Conservation (phyloP, 2,888 invertebrate genomes). For the Campaea margaritaria region DNA sequence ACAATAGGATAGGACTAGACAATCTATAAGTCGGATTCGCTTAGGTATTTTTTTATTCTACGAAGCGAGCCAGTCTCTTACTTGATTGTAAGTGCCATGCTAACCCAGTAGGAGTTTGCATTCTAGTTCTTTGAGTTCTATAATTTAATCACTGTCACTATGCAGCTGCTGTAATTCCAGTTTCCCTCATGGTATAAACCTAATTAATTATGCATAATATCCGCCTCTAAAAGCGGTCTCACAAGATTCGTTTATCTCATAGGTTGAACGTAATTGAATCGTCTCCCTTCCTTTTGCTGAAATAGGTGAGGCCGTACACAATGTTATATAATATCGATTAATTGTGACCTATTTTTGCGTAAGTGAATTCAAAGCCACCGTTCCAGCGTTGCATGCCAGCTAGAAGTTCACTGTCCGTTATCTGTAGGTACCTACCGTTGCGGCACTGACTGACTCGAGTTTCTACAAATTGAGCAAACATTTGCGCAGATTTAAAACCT, state of each 20-base stretch:
- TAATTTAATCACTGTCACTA: too few species aligned
- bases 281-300: conserved; percentile 2
- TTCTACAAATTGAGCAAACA: neutral
- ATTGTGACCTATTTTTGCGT: neutral
- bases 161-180: too few species aligned
- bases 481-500: neutral
- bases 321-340: neutral
- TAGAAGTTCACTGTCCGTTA: neutral
- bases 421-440: neutral
- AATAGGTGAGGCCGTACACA: conserved; percentile 1
- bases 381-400: neutral
- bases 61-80: too few species aligned
- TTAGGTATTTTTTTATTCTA: too few species aligned
- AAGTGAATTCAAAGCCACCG: neutral
- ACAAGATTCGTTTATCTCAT: neutral
- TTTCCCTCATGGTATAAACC: too few species aligned
- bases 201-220: too few species aligned
- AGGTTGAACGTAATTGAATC: conserved; percentile 20
- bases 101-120: too few species aligned
- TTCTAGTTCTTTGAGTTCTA: too few species aligned
- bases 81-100: too few species aligned
- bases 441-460: neutral
- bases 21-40: too few species aligned
- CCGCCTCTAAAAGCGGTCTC: neutral
- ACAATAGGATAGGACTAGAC: too few species aligned